Base-by-base conservation (phyloP, 2,113 vertebrate species). In the Acrocephalus kingi region DNA sequence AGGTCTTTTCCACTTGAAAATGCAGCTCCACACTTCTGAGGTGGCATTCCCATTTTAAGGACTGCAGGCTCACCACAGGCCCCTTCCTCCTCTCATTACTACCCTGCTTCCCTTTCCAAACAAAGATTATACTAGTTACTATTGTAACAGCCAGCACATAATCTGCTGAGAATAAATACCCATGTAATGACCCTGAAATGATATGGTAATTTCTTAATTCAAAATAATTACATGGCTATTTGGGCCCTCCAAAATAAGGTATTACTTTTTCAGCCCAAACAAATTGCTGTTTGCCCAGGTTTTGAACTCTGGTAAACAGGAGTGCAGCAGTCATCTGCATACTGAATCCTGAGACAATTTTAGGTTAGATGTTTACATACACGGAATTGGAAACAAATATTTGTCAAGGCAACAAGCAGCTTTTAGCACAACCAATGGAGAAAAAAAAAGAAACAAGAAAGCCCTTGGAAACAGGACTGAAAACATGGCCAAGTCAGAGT, bases 201-300 rank as follows among this genome's bases (percentile, higher is more conserved):
- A 92, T 95, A 96, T 84, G 86, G 90, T 93, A 97, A 96, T 97
- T 97, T 93, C 91, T 95, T 95, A 95, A 97, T 94, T 96, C 88
- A 93, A 95, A 97, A 94, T 94, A 96, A 97, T 97, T 97, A 96
- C 94, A 97, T 78, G 97, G 94, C 63, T 95, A 96, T 97, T 94
- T 96, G 61, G 94, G 93, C 66, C 86, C 80, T 95, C 78, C 92
- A 86, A 96, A 97, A 90, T 71, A 82, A 92, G 73, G 90, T 95
- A 92, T 95, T 96, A 92, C 86, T 96, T 91, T 96, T 82, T 96
- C 96, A 96, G 91, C 90, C 90, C 86, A 95, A 96, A 92, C 86
- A 97, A 97, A 95, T 93, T 92, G 81, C 88, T 97, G 35, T 97
- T 96, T 96, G 86, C 88, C 84, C 81, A 96, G 90, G 88, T 93